A percentile compares a stretch with the other conserved stretches of the same genome.
Conservation (phyloP, 2,113 vertebrate genomes). For the Sterrhoptilus dennistouni region DNA sequence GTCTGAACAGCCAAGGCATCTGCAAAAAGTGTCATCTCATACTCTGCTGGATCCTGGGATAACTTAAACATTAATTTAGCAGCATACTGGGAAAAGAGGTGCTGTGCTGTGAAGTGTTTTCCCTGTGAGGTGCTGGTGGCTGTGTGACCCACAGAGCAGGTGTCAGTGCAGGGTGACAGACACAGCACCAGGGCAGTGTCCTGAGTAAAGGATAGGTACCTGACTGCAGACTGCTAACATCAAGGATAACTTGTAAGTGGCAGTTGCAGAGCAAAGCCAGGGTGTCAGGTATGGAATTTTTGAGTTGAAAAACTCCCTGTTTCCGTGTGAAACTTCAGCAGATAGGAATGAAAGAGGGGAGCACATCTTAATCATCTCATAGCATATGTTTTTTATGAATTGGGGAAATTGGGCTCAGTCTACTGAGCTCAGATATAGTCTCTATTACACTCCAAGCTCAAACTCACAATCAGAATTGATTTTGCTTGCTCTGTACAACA, state of each 20-base stretch:
- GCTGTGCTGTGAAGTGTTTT: background rate
- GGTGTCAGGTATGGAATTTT: conserved; percentile 3
- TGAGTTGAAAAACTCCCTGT: background rate
- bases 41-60: background rate
- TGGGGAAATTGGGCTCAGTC: background rate
- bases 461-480: background rate
- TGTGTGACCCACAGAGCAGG: background rate
- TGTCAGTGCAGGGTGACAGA: background rate
- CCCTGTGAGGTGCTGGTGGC: background rate
- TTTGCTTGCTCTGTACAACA: background rate
- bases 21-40: background rate
- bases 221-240: background rate
- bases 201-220: background rate
- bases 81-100: background rate
- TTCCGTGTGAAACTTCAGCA: background rate
- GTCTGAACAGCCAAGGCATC: background rate
- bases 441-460: background rate
- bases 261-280: background rate
- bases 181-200: background rate
- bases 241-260: background rate
- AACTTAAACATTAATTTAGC: background rate
- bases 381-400: conserved; percentile 12
- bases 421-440: background rate
- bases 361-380: background rate
- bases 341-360: background rate